Conservation (phyloP, 2,888 invertebrate species). For the Melieria picta region DNA sequence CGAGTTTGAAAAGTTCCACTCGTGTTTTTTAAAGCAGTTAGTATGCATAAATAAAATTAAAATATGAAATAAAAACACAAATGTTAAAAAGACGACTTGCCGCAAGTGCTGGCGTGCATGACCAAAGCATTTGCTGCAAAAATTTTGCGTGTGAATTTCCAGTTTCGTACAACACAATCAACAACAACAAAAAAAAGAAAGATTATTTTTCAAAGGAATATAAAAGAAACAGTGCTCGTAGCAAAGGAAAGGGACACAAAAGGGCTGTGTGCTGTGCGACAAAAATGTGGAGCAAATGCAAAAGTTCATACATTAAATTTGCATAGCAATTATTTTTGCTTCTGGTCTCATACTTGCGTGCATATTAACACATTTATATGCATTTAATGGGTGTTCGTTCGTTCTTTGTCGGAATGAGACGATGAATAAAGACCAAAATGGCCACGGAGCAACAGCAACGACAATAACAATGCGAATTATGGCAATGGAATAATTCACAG, state of each 20-base stretch:
- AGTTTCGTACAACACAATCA: not conserved
- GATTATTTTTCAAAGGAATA: not conserved
- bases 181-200: not conserved
- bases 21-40: no score
- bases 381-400: slow-evolving; percentile 27
- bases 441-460: not conserved
- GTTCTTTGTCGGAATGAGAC: slow-evolving; percentile 1
- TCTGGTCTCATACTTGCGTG: not conserved
- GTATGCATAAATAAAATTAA: no score
- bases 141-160: not conserved
- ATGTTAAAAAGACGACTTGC: no score
- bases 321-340: slow-evolving; percentile 35
- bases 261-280: not conserved
- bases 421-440: not conserved
- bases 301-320: slow-evolving; percentile 32
- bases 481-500: not conserved
- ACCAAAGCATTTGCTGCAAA: no score
- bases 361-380: slow-evolving; percentile 25
- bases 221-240: not conserved
- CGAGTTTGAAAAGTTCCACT: no score
- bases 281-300: no score
- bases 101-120: no score
- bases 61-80: no score
- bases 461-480: slow-evolving; percentile 1
- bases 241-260: not conserved